Evolutionary conservation across 2,888 invertebrate species (phyloP).

Genomic region (Mythimna pallens): DNA sequence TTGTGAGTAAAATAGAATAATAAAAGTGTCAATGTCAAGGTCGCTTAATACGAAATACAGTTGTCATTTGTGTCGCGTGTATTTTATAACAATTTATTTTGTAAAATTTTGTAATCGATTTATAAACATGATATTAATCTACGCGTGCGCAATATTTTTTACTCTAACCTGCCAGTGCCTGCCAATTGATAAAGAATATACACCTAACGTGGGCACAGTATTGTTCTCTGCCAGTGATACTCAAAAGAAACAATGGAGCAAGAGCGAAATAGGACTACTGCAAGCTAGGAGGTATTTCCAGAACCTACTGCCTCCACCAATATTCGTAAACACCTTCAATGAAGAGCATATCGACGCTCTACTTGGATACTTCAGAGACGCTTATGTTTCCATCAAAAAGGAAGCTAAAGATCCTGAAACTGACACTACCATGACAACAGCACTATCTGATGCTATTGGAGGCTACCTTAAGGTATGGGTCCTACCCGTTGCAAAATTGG

Average conservation of each 20-base stretch:
- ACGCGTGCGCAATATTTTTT: slow-evolving; percentile 64
- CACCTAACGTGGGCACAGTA: slow-evolving; percentile 81
- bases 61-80: slow-evolving; percentile 65
- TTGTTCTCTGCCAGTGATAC: slow-evolving; percentile 75
- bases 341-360: slow-evolving; percentile 73
- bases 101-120: slow-evolving; percentile 69
- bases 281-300: slow-evolving; percentile 79
- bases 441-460: slow-evolving; percentile 89
- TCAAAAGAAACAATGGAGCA: slow-evolving; percentile 73
- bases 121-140: slow-evolving; percentile 70
- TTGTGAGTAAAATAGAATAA: not conserved
- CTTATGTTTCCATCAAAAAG: slow-evolving; percentile 73
- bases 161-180: slow-evolving; percentile 55
- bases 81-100: slow-evolving; percentile 75
- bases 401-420: slow-evolving; percentile 68
- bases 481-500: slow-evolving; percentile 90
- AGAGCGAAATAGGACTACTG: slow-evolving; percentile 72
- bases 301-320: slow-evolving; percentile 74
- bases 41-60: slow-evolving; percentile 10
- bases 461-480: slow-evolving; percentile 91
- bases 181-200: slow-evolving; percentile 43
- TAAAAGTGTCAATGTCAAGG: slow-evolving; percentile 42
- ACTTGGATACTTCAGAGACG: slow-evolving; percentile 74
- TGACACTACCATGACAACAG: slow-evolving; percentile 75
- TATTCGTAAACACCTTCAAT: slow-evolving; percentile 68